Base-by-base conservation (phyloP, 2,113 vertebrate species). In the Chascanopsetta lugubris region DNA sequence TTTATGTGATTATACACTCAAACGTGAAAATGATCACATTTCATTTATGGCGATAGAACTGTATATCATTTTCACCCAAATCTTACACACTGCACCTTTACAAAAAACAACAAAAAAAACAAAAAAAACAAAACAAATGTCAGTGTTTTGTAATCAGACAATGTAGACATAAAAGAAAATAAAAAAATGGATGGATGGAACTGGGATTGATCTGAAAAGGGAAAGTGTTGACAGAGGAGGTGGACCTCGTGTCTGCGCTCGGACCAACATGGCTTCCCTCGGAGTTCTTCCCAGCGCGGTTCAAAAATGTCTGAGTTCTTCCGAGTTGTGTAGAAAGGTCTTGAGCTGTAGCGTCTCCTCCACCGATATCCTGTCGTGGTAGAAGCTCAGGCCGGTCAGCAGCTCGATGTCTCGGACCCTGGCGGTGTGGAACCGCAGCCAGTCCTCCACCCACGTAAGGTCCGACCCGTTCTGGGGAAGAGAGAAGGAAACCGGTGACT, bases 351-450 rank as follows among this genome's bases (percentile, higher is more conserved):
- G 84, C 21, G 96, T 94, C 62, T 99, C 91, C 0, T 92, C 85
- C 49, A 98, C 47, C 0, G 93, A 74, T 85, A 85, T 13, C 71
- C 88, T 92, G 54, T 92, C 90, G 24, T 95, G 95, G 84, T 96
- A 99, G 88, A 99, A 98, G 85, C 96, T 95, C 72, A 99, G 93
- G 15, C 97, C 97, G 0, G 94, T 95, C 21, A 99, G 91, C 46
- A 97, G 91, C 67, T 99, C 96, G 5, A 99, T 80, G 60, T 99
- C 97, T 32, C 94, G 90, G 27, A 98, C 92, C 12, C 96, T 92
- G 1, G 95, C 93, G 5, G 67, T 26, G 34, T 99, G 97, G 45
- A 92, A 89, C 48, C 89, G 81, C 26, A 94, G 67, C 90, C 96
- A 94, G 38, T 94, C 87, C 84, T 95, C 89, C 71, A 95, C 85